Evolutionary conservation across 2,797 vertebrate species (phyloP).

Genomic region (Cottoperca gobio): DNA sequence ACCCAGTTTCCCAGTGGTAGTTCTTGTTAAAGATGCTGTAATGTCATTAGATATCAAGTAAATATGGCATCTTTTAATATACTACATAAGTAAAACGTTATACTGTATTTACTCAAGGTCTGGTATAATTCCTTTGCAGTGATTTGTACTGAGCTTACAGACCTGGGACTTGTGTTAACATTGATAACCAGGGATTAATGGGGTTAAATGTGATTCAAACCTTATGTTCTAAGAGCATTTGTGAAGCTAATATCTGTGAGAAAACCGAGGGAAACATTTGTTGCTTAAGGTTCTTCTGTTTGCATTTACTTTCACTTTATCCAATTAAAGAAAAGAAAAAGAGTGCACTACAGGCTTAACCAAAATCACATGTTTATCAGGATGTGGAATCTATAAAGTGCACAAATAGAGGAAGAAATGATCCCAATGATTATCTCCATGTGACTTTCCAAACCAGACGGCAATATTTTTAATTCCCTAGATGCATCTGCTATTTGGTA

Average conservation of each 20-base stretch:
- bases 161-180: not conserved
- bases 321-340: not conserved
- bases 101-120: not conserved
- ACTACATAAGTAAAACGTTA: not conserved
- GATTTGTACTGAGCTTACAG: not conserved
- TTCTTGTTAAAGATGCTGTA: no score
- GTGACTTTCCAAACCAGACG: conserved; percentile 28
- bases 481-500: not conserved
- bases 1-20: no score
- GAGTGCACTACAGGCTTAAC: not conserved
- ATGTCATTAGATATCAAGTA: not conserved
- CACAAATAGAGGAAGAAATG: conserved; percentile 23
- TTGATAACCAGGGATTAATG: not conserved
- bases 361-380: conserved; percentile 27
- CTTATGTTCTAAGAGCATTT: not conserved
- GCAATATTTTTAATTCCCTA: not conserved
- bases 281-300: not conserved
- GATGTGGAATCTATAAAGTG: conserved; percentile 17
- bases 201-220: not conserved
- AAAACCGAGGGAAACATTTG: not conserved
- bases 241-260: not conserved
- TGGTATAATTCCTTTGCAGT: not conserved
- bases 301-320: conserved; percentile 19
- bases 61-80: not conserved
- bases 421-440: conserved; percentile 32